Evolutionary conservation across 2,888 invertebrate species (phyloP).

Genomic region (Phrixothrix hirtus): DNA sequence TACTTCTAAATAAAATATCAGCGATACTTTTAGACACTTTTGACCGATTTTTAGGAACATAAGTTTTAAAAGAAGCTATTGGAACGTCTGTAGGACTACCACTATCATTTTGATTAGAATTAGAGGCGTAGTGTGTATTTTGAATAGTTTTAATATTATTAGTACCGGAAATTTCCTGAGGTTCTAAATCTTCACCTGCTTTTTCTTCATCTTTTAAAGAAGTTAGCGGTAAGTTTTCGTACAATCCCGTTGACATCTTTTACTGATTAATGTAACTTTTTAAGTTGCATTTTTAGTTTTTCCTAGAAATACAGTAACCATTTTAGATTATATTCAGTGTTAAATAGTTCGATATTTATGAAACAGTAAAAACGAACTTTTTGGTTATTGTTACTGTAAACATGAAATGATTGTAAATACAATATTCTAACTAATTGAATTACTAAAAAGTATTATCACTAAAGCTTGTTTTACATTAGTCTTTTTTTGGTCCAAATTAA

Average conservation of each 20-base stretch:
- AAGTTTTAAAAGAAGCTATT: conserved; percentile 37
- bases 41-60: conserved; percentile 39
- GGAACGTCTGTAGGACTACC: conserved; percentile 47
- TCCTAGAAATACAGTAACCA: no score
- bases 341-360: no score
- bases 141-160: conserved; percentile 43
- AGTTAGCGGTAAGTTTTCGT: conserved; percentile 51
- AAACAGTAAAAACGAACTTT: no score
- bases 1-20: conserved; percentile 35
- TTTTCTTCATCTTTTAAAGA: conserved; percentile 40
- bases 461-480: no score
- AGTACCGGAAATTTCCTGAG: conserved; percentile 30
- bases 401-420: no score
- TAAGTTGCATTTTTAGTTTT: not conserved
- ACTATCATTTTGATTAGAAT: conserved; percentile 43
- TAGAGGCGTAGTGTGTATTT: conserved; percentile 35
- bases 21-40: conserved; percentile 45
- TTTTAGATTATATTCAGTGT: no score
- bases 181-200: conserved; percentile 27
- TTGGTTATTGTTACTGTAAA: no score
- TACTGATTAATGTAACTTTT: not conserved
- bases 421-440: no score
- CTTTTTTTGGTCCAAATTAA: no score
- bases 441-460: no score
- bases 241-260: conserved; percentile 46